Percentiles rank a stretch among this genome's conserved stretches.
Conservation (phyloP, 1,140 invertebrate species). For the Bombus vancouverensis region DNA sequence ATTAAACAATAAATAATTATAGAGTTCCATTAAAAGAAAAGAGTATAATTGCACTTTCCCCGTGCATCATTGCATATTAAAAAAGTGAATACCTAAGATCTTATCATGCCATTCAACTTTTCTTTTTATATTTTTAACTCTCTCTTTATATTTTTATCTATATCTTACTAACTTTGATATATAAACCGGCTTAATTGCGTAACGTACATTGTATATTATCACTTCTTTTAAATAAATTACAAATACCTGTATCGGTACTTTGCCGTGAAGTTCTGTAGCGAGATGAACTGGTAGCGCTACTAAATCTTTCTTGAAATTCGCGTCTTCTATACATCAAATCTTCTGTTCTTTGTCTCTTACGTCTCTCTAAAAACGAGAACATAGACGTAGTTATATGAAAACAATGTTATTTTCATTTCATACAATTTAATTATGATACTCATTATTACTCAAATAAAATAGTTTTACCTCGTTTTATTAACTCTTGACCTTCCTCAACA, state of each 20-base stretch:
- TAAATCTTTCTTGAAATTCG: slow-evolving; percentile 87
- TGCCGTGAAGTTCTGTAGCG: slow-evolving; percentile 83
- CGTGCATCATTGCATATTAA: too few species aligned
- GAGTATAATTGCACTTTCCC: too few species aligned
- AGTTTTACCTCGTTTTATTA: slow-evolving; percentile 90
- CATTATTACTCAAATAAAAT: background rate
- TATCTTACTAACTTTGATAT: too few species aligned
- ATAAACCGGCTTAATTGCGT: too few species aligned
- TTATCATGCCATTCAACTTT: too few species aligned
- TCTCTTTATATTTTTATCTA: too few species aligned
- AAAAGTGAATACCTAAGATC: too few species aligned
- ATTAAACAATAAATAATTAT: too few species aligned
- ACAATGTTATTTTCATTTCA: background rate
- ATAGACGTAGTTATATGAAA: slow-evolving; percentile 6
- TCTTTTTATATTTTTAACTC: too few species aligned
- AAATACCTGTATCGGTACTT: slow-evolving; percentile 82
- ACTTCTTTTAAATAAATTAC: background rate
- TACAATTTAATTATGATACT: slow-evolving; percentile 19
- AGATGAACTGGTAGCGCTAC: slow-evolving; percentile 80
- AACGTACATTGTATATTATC: background rate
- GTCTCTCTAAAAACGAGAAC: slow-evolving; percentile 85
- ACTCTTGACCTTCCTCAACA: slow-evolving; percentile 95
- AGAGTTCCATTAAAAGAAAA: too few species aligned
- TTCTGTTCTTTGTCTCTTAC: slow-evolving; percentile 90
- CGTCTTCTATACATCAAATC: slow-evolving; percentile 89